Conservation (phyloP, 37 sponge, comb jelly and placozoan genomes). For the Mnemiopsis leidyi region DNA sequence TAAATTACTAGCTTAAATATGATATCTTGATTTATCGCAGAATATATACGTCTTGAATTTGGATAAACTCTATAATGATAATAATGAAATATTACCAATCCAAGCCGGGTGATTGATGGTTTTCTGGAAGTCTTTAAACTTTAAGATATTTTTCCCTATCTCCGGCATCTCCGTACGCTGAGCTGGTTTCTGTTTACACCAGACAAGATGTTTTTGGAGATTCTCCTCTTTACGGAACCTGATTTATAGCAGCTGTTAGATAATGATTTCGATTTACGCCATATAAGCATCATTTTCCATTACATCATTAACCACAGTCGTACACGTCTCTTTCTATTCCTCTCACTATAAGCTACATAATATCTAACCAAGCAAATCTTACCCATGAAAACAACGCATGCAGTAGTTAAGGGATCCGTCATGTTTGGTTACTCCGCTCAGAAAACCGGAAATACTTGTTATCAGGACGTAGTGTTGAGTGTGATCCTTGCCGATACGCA, state of each 20-base stretch:
- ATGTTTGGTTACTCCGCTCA: neutral
- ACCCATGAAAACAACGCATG: neutral
- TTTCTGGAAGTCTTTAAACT: neutral
- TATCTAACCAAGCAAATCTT: neutral
- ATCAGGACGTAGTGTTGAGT: conserved; percentile 5
- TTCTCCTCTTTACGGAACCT: neutral
- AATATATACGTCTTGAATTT: neutral
- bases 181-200: neutral
- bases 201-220: neutral
- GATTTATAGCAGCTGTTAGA: too few species aligned
- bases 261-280: too few species aligned
- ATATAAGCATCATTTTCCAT: too few species aligned
- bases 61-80: neutral
- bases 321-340: too few species aligned
- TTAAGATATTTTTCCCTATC: neutral
- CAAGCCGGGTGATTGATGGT: neutral
- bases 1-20: neutral
- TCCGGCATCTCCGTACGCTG: neutral
- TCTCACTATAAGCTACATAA: too few species aligned
- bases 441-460: neutral
- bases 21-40: neutral
- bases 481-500: neutral
- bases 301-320: too few species aligned
- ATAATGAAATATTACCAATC: neutral
- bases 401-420: neutral